These are phyloP conservation scores for Drosophila mauritiana DNA, from an alignment of 1,140 invertebrate genomes.

Conservation along the genomic window DNA sequence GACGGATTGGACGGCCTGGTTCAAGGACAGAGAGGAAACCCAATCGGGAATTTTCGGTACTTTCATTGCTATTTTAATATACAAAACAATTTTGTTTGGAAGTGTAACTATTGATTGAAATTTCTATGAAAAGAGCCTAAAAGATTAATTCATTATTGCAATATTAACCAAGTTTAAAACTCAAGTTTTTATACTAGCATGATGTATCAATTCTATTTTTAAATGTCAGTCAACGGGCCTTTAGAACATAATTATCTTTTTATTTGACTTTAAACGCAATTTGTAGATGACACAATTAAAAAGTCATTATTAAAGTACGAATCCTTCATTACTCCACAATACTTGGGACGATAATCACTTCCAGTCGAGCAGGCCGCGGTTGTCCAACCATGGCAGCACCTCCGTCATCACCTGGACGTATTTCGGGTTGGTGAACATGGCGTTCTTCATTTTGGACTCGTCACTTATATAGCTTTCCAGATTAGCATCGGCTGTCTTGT, in stretches of 20 bases:
- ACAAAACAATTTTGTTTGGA: conserved; percentile 1
- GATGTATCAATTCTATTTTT: background rate
- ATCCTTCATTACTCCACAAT: background rate
- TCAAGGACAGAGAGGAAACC: conserved; percentile 27
- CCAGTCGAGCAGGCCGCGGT: conserved; percentile 79
- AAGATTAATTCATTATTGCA: background rate
- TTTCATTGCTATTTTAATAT: conserved; percentile 16
- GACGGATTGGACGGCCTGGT: conserved; percentile 17
- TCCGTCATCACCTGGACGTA: conserved; percentile 74
- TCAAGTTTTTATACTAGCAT: background rate
- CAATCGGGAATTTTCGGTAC: conserved; percentile 28
- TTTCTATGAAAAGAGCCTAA: background rate
- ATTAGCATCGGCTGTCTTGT: conserved; percentile 57
- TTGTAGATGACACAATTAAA: conserved; percentile 23
- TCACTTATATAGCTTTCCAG: conserved; percentile 57
- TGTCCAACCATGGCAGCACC: conserved; percentile 80
- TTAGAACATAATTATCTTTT: conserved; percentile 15
- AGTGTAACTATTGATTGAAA: conserved; percentile 3
- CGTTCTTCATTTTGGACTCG: conserved; percentile 69
- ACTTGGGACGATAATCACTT: conserved; percentile 53
- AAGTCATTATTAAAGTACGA: conserved; percentile 19
- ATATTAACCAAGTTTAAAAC: too few relatives aligned
- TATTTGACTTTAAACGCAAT: conserved; percentile 16
- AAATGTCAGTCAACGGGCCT: background rate
- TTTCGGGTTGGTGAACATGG: conserved; percentile 78